Conservation (phyloP, 2,797 vertebrate species). For the Centropyge bicolor region DNA sequence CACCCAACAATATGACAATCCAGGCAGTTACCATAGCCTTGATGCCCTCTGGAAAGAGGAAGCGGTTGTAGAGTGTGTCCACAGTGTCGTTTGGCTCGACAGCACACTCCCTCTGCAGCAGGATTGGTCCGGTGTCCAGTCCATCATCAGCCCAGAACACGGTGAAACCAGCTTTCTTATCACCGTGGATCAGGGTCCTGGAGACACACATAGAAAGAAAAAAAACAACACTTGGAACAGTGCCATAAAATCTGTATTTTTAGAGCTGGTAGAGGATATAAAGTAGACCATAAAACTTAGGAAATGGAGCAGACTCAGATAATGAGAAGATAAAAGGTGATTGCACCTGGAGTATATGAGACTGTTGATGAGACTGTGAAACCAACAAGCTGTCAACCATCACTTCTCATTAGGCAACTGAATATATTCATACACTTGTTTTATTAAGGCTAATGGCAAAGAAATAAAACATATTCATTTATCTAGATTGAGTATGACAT, state of each 20-base stretch:
- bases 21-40: conserved; percentile 91
- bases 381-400: not conserved
- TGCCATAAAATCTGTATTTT: not conserved
- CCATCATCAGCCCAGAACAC: conserved; percentile 99
- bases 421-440: not conserved
- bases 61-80: conserved; percentile 94
- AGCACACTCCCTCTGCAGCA: conserved; percentile 92
- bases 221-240: not conserved
- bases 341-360: not conserved
- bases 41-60: conserved; percentile 97
- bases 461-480: not conserved
- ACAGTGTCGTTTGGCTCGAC: conserved; percentile 94
- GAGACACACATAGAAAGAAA: conserved; percentile 14
- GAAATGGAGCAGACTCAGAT: conserved; percentile 5
- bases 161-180: conserved; percentile 94
- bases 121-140: conserved; percentile 95
- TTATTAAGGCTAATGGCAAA: not conserved
- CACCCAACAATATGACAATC: not conserved
- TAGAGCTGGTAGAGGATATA: not conserved
- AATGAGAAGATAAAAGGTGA: conserved; percentile 21
- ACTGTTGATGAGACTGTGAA: not conserved
- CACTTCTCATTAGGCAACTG: rapidly evolving
- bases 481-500: not conserved
- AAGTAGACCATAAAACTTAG: conserved; percentile 26
- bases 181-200: conserved; percentile 97